Base-by-base conservation (phyloP, 2,888 invertebrate genomes). In the Parnassius smintheus region DNA sequence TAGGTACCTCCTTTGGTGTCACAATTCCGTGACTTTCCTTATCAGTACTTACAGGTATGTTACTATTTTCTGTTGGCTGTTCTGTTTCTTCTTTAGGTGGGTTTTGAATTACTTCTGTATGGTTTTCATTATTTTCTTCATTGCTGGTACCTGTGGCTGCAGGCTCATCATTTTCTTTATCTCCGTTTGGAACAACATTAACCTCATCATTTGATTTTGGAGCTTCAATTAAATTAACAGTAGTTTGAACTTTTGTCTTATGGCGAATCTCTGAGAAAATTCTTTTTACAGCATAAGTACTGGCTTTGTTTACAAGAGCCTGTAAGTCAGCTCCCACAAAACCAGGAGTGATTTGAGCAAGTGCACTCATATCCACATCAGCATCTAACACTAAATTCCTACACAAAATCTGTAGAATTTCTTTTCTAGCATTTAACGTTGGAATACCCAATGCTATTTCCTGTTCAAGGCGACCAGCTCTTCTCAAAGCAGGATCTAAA, bases 371-470 rank as follows among this genome's bases (percentile, higher is more conserved):
- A 80, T 96, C 94, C 71, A 98, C 94, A 73, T 95, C 94, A 2
- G 94, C 87, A 65, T 93, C 91, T 54, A 98, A 83, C 60, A 94
- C 93, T 62, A 98, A 87, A 59, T 94, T 93, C 62, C 94, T 92
- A 73, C 96, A 96, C 65, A 98, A 92, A 70, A 94, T 92, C 65
- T 87, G 82, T 58, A 99, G 85, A 66, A 99, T 98, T 75, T 96
- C 95, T 72, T 93, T 92, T 68, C 99, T 94, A 3, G 97, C 95
- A 70, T 94, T 93, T 70, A 96, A 94, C 76, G 98, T 96, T 0
- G 99, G 99, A 72, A 99, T 98, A 56, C 98, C 98, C 59, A 99
- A 91, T 55, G 95, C 94, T 52, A 99, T 96, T 92, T 99, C 99
- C 72, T 97, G 94, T 87, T 98, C 98, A 77, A 99, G 98, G 48